Evolutionary conservation across 2,888 invertebrate species (phyloP), one percentile per base, ranked within the genome.

Genomic region (Dasypogon diadema): DNA sequence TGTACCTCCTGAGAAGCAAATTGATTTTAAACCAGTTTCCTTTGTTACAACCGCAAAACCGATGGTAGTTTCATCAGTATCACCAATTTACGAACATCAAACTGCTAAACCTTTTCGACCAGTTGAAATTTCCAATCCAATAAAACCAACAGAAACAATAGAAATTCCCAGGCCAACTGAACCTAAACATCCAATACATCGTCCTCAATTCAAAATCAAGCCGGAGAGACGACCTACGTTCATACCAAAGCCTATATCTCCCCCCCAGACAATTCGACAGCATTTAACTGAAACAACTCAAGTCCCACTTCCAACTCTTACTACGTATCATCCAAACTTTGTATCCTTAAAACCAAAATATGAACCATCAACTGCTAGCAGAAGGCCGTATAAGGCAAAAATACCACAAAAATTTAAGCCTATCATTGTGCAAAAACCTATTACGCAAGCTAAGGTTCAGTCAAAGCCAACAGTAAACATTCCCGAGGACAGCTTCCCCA

Each of bases 61-160:
- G 74, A 80, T 80, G 24, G 79, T 80, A 46, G 80, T 77, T 42
- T 78, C 83, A 21, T 82, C 83, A 2, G 80, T 79, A 1, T 80
- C 81, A 0, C 81, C 84, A 0, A 56, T 81, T 2, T 83, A 84
- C 77, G 83, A 83, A 56, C 81, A 81, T 70, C 81, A 83, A 76
- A 82, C 83, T 5, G 83, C 22, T 42, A n/a, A 55, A 22, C 14
- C 83, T 21, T 37, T 46, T 46, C 5, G 48, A 65, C 6, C 24
- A 5, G 10, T 22, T 42, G 46, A 65, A 48, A 46, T 65, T 24
- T 21, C 65, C 0, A 65, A 65, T 24, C 5, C 65, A 22, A 48
- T 46, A 14, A 76, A 84, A 56, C 82, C 82, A 2, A 80, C 84
- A 74, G 83, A 83, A 75, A 82, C 84, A 0, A 80, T 84, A n/a